A percentile compares a stretch with the other conserved stretches of the same genome.
These are phyloP conservation scores for Drosophila eohydei DNA, from an alignment of 2,888 invertebrate species.

Conservation along the genomic window DNA sequence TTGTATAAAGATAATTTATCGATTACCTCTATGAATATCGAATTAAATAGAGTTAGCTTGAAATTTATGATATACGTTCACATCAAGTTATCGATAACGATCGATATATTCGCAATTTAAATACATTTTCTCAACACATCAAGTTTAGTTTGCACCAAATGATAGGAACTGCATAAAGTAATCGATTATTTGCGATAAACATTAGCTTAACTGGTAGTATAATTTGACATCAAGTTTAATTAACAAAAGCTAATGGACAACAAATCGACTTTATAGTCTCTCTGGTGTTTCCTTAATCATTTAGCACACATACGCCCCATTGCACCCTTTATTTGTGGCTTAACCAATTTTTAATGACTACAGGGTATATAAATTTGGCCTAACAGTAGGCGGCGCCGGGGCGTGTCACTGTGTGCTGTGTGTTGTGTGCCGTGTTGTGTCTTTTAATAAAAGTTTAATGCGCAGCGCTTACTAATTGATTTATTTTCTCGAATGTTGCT, in stretches of 20 bases:
- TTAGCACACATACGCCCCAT: neutral
- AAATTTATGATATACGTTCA: too few species aligned
- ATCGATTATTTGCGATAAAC: neutral
- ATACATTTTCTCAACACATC: too few species aligned
- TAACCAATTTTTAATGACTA: neutral
- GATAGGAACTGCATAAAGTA: neutral
- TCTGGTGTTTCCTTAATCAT: neutral
- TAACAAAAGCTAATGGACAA: neutral
- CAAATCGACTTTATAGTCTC: neutral
- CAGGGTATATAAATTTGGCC: slow-evolving; percentile 17
- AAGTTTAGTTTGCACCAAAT: too few species aligned
- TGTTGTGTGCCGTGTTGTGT: slow-evolving; percentile 24
- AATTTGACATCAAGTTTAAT: neutral
- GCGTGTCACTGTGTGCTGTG: slow-evolving; percentile 7
- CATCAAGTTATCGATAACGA: too few species aligned
- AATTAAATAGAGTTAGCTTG: too few species aligned
- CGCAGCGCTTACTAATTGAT: slow-evolving; percentile 67
- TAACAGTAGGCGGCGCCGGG: slow-evolving; percentile 22
- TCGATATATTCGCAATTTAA: too few species aligned
- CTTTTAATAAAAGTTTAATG: slow-evolving; percentile 69
- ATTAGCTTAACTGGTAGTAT: neutral
- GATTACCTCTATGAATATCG: too few species aligned
- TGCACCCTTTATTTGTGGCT: neutral
- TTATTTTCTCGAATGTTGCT: slow-evolving; percentile 25
- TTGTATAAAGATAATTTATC: too few species aligned